Percentiles rank a stretch among this genome's conserved stretches.
Conservation (phyloP, 2,113 vertebrate species). For the Perccottus glenii region DNA sequence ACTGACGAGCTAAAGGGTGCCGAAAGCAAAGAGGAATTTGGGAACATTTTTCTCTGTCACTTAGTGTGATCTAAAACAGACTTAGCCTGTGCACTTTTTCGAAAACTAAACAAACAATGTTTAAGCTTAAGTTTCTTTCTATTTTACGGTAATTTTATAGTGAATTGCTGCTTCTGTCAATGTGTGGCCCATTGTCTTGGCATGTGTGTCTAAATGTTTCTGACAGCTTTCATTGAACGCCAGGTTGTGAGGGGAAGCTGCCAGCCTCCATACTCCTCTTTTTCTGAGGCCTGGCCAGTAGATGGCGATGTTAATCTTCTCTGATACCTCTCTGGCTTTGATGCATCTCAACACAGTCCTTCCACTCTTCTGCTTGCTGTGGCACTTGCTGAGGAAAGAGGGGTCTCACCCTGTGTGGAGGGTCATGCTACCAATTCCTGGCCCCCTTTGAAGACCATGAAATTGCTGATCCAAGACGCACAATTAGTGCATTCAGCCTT, state of each 20-base stretch:
- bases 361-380: constrained; percentile 42
- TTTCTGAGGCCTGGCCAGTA: constrained; percentile 69
- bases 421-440: constrained; percentile 80
- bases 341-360: constrained; percentile 13
- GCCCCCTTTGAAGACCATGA: constrained; percentile 77
- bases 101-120: constrained; percentile 33
- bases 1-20: constrained; percentile 49
- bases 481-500: constrained; percentile 76
- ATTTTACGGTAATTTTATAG: constrained; percentile 71
- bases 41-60: constrained; percentile 71
- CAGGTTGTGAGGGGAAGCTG: constrained; percentile 63
- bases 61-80: constrained; percentile 61
- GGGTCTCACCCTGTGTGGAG: constrained; percentile 70
- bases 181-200: constrained; percentile 72
- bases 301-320: constrained; percentile 85
- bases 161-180: constrained; percentile 60
- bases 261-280: constrained; percentile 25
- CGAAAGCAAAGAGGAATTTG: constrained; percentile 55
- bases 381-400: constrained; percentile 51
- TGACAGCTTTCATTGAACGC: constrained; percentile 77
- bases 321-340: constrained; percentile 41
- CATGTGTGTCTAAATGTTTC: constrained; percentile 75
- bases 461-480: constrained; percentile 81
- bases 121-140: constrained; percentile 46
- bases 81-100: constrained; percentile 31